Evolutionary conservation across 2,797 vertebrate genomes (phyloP), one percentile per base, ranked within the genome.

Genomic region (Erpetoichthys calabaricus): DNA sequence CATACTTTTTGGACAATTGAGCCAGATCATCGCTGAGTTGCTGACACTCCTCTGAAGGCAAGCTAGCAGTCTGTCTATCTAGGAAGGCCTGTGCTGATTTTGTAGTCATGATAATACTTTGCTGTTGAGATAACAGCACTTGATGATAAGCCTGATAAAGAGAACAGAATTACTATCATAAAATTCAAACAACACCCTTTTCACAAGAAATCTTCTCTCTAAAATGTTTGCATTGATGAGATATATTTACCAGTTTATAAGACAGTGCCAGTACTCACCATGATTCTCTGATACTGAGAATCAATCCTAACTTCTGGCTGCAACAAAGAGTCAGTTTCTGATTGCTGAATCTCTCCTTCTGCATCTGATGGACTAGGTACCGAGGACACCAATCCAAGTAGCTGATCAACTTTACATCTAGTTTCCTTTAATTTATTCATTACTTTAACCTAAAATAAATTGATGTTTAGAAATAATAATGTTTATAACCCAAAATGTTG

Each of bases 71-170:
- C 0, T 92, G 89, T 52, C 85, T 88, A 3, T 91, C 90, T 75
- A 98, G 75, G 46, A 99, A 87, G 0, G 89, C 80, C 61, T 89
- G 92, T 0, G 87, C 81, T 0, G 90, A 80, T 69, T 97, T 94
- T 0, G 86, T 78, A 56, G 92, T 83, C 68, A 94, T 77, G 57
- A 96, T 84, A 7, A 98, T 65, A 5, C 90, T 84, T 44, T 91
- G 86, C 71, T 99, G 95, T 64, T 95, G 91, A 50, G 88, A 75
- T 66, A 94, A 89, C 65, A 99, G 87, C 74, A 91, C 89, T 77
- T 89, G 86, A 56, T 96, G 86, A 72, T 73, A 86, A 0, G 64
- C 71, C 96, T 98, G 78, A 4, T 52, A 43, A 9, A 6, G 43
- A 43, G 8, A 9, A 52, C 25, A 25, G 25, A 53, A 45, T 25